phyloP scores from a whole-genome alignment of 2,888 invertebrate species.

The Nowickia ferox region DNA sequence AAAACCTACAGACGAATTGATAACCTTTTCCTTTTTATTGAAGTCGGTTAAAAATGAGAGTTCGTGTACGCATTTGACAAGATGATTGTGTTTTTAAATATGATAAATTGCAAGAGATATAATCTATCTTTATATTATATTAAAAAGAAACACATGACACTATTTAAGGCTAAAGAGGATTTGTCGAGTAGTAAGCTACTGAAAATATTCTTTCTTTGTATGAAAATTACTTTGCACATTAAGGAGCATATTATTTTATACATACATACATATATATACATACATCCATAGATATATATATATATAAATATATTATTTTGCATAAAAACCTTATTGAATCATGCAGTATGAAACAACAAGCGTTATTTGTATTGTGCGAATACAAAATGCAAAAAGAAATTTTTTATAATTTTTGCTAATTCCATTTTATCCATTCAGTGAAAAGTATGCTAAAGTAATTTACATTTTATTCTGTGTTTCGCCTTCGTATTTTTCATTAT shows the following conservation, averaged over 20 bases:
- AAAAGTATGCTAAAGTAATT: slow-evolving; percentile 5
- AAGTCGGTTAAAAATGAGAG: too few relatives aligned
- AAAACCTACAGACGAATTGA: too few relatives aligned
- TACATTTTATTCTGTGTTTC: neutral
- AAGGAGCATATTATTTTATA: too few relatives aligned
- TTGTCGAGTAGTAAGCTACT: neutral
- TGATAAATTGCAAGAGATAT: too few relatives aligned
- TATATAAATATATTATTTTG: neutral
- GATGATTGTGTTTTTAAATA: too few relatives aligned
- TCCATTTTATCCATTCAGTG: slow-evolving; percentile 30
- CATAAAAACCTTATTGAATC: neutral
- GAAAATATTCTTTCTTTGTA: neutral
- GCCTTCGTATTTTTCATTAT: slow-evolving; percentile 33
- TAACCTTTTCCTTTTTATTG: too few relatives aligned
- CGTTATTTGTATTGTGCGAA: neutral
- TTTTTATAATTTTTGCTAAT: neutral
- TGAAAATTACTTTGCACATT: slow-evolving; percentile 6
- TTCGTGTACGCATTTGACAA: too few relatives aligned
- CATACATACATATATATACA: too few relatives aligned
- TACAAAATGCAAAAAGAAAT: slow-evolving; percentile 20
- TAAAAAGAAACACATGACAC: neutral
- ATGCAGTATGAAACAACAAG: neutral
- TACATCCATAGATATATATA: too few relatives aligned
- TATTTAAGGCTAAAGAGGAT: neutral
- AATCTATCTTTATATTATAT: too few relatives aligned